Evolutionary conservation across 2,888 invertebrate genomes (phyloP).

Genomic region (Meta bourneti): DNA sequence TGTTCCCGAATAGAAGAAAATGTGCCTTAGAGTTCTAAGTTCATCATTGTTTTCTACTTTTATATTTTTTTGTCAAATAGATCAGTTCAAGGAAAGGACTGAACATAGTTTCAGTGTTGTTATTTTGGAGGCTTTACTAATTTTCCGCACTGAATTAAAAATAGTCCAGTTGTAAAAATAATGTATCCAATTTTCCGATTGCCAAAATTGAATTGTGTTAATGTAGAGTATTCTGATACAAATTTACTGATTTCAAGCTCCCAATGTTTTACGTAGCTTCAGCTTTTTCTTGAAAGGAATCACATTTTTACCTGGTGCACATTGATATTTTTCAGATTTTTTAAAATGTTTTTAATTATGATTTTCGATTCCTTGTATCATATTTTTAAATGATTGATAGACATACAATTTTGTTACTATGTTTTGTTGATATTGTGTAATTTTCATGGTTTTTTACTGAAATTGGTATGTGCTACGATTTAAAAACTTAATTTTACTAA

Average conservation of each 20-base stretch:
- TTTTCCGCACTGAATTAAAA: background rate
- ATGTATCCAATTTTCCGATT: background rate
- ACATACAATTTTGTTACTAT: no score
- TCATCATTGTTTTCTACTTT: no score
- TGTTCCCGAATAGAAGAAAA: conserved; percentile 21
- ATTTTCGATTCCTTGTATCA: background rate
- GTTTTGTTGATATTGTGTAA: no score
- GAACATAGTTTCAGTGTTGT: background rate
- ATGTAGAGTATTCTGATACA: conserved; percentile 10
- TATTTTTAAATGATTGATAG: no score
- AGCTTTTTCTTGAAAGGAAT: background rate
- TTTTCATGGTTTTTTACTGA: no score
- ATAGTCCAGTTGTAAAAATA: background rate
- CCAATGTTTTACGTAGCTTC: conserved; percentile 2
- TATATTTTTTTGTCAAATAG: no score
- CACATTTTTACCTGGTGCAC: background rate
- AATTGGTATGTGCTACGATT: no score
- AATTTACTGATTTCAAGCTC: background rate
- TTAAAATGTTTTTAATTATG: background rate
- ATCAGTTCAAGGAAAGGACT: no score
- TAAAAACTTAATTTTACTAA: background rate
- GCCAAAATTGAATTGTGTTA: conserved; percentile 5
- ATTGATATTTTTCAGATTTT: background rate
- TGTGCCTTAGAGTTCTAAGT: conserved; percentile 56
- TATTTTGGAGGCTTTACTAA: background rate